Percentiles rank a stretch among this genome's conserved stretches.
These are phyloP conservation scores for Scaptomyza montana DNA, from an alignment of 1,140 invertebrate species.

Conservation along the genomic window DNA sequence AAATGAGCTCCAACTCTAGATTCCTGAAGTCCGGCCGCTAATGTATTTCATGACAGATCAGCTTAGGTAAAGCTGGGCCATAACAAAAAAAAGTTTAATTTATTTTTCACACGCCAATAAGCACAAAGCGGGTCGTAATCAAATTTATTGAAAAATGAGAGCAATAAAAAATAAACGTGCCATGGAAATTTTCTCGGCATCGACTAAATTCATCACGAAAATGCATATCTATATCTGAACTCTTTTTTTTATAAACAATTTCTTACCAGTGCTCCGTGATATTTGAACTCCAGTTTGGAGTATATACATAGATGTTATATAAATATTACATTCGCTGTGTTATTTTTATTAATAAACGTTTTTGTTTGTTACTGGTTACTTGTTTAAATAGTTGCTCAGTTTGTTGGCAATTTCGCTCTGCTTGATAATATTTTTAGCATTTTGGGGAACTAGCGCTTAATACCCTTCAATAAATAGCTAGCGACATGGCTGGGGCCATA, in stretches of 20 bases:
- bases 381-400: constrained; percentile 19
- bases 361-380: constrained; percentile 31
- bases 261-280: background rate
- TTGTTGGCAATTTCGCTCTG: constrained; percentile 27
- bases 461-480: background rate
- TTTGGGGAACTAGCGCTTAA: background rate
- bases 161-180: constrained; percentile 67
- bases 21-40: constrained; percentile 26
- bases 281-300: background rate
- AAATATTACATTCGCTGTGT: constrained; percentile 7
- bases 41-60: constrained; percentile 71
- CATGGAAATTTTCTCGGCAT: constrained; percentile 24
- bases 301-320: background rate
- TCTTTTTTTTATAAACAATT: constrained; percentile 5
- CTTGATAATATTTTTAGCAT: constrained; percentile 33
- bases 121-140: constrained; percentile 80
- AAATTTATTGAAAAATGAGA: constrained; percentile 82
- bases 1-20: constrained; percentile 18
- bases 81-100: constrained; percentile 61
- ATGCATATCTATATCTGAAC: constrained; percentile 17
- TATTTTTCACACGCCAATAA: constrained; percentile 82
- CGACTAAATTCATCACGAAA: constrained; percentile 43
- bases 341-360: constrained; percentile 32
- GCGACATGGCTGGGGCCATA: constrained; percentile 22
- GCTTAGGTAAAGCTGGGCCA: constrained; percentile 52